phyloP scores from a whole-genome alignment of 1,140 invertebrate species.

The Musca vetustissima region DNA sequence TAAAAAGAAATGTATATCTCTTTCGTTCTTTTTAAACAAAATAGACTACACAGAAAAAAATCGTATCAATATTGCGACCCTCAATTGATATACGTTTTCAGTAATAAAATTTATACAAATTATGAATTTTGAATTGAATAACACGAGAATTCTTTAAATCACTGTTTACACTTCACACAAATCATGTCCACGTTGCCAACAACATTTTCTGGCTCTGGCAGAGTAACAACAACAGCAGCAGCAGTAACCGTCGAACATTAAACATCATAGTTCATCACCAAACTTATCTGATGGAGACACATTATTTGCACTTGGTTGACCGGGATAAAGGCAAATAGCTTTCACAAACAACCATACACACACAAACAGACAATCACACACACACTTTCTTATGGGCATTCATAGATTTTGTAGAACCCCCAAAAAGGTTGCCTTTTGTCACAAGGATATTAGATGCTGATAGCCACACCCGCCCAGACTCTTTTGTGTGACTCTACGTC shows the following conservation, averaged over 20 bases:
- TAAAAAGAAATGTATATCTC: no score
- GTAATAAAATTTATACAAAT: no score
- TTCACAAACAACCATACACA: not conserved
- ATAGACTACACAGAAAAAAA: no score
- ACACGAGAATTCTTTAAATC: no score
- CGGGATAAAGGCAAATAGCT: constrained; percentile 3
- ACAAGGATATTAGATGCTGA: constrained; percentile 5
- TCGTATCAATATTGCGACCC: no score
- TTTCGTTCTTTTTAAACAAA: no score
- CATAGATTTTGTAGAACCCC: not conserved
- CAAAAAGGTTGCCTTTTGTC: constrained; percentile 6
- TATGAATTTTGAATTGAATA: no score
- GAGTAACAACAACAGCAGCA: no score
- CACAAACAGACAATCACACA: not conserved
- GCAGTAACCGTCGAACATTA: not conserved
- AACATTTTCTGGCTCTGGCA: no score
- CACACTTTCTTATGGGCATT: not conserved
- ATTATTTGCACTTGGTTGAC: constrained; percentile 23
- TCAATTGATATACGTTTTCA: no score
- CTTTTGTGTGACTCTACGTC: not conserved
- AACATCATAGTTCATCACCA: constrained; percentile 22
- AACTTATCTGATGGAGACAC: constrained; percentile 23
- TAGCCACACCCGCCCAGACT: constrained; percentile 1
- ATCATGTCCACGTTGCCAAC: no score
- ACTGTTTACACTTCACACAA: no score